phyloP scores from a whole-genome alignment of 2,888 invertebrate species.

The Scotopteryx bipunctaria region DNA sequence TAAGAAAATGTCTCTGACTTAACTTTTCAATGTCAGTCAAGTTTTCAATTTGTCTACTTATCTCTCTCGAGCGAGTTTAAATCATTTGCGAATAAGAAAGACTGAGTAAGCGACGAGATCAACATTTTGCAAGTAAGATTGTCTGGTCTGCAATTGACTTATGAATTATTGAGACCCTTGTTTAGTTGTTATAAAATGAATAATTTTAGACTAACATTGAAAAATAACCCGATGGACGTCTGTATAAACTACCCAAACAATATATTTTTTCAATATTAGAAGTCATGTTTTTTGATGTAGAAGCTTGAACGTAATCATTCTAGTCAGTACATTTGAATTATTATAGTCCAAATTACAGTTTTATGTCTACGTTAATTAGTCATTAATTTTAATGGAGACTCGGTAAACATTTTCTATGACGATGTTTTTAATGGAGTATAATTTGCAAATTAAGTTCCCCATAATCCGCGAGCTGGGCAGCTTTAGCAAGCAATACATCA shows the following conservation, averaged over 20 bases:
- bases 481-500: conserved; percentile 38
- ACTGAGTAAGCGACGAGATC: conserved; percentile 15
- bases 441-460: conserved; percentile 17
- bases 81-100: conserved; percentile 9
- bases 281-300: not conserved
- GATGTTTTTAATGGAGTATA: not conserved
- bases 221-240: not conserved
- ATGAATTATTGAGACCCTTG: conserved; percentile 34
- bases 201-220: conserved; percentile 13
- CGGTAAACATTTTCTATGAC: not conserved
- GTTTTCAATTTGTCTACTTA: conserved; percentile 22
- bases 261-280: not conserved
- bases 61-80: conserved; percentile 12
- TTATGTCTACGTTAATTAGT: conserved; percentile 4
- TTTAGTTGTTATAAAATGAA: conserved; percentile 15
- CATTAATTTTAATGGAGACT: not conserved
- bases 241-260: not conserved
- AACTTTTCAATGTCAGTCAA: conserved; percentile 11
- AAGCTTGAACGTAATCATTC: not conserved
- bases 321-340: not conserved
- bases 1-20: not conserved
- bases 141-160: conserved; percentile 31
- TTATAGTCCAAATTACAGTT: not conserved
- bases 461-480: conserved; percentile 35
- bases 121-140: conserved; percentile 37